Conservation (phyloP, 2,888 invertebrate species). For the Dioctria linearis region DNA sequence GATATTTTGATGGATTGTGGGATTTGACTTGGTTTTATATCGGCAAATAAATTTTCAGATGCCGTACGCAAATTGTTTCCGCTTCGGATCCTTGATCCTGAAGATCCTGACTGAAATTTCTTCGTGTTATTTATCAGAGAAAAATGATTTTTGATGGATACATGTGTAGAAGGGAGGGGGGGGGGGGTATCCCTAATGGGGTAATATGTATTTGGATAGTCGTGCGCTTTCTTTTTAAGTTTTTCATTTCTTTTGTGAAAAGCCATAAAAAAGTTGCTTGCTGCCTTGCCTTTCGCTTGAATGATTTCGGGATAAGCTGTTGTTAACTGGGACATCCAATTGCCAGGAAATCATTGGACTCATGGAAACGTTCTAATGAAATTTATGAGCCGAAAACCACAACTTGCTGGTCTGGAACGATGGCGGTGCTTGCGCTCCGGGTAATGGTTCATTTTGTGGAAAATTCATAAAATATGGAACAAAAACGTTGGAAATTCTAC, state of each 20-base stretch:
- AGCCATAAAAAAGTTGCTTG: slow-evolving; percentile 4
- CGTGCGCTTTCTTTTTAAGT: slow-evolving; percentile 8
- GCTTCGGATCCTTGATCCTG: neutral
- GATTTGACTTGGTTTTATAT: slow-evolving; percentile 33
- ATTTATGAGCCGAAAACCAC: slow-evolving; percentile 45
- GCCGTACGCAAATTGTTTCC: slow-evolving; percentile 44
- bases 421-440: slow-evolving; percentile 5
- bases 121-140: neutral
- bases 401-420: slow-evolving; percentile 2
- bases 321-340: slow-evolving; percentile 27
- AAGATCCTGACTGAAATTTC: neutral
- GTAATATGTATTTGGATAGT: neutral
- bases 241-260: slow-evolving; percentile 10
- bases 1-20: slow-evolving; percentile 32
- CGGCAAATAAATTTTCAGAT: slow-evolving; percentile 38
- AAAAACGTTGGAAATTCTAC: slow-evolving; percentile 17
- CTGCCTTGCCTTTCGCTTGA: slow-evolving; percentile 8
- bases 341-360: slow-evolving; percentile 37
- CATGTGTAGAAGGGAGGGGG: neutral
- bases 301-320: slow-evolving; percentile 27
- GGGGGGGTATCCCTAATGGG: slow-evolving; percentile 21
- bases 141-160: slow-evolving; percentile 36
- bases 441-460: slow-evolving; percentile 44
- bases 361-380: slow-evolving; percentile 38
- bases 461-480: slow-evolving; percentile 49